phyloP scores from a whole-genome alignment of 2,888 invertebrate genomes.

The Leptopilina syphax region DNA sequence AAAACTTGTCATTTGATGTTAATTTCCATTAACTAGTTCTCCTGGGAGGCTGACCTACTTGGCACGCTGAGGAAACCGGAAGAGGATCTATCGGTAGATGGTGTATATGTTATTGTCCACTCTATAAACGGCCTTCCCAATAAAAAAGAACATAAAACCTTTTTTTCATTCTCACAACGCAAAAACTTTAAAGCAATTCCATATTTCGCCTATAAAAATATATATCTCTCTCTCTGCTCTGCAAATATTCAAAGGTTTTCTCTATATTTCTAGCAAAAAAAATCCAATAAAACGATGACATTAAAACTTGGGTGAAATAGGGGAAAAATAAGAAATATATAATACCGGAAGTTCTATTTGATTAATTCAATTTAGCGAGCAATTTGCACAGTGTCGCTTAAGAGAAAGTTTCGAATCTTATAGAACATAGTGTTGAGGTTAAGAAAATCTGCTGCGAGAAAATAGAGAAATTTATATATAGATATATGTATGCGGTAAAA shows the following conservation, averaged over 20 bases:
- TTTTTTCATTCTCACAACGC: neutral
- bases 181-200: neutral
- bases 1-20: slow-evolving; percentile 52
- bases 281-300: too few relatives aligned
- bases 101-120: slow-evolving; percentile 21
- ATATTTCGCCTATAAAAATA: neutral
- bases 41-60: slow-evolving; percentile 61
- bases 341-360: too few relatives aligned
- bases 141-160: neutral
- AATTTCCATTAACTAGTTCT: slow-evolving; percentile 56
- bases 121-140: slow-evolving; percentile 7
- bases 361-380: too few relatives aligned
- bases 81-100: slow-evolving; percentile 53
- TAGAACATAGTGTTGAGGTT: too few relatives aligned
- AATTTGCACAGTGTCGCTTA: too few relatives aligned
- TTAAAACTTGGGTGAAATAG: too few relatives aligned
- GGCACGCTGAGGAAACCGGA: slow-evolving; percentile 59
- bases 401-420: too few relatives aligned
- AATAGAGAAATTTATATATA: neutral
- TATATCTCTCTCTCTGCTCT: too few relatives aligned
- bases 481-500: neutral
- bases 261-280: too few relatives aligned
- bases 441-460: neutral
- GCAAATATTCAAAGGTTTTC: too few relatives aligned
- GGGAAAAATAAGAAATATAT: too few relatives aligned